A percentile compares a stretch with the other conserved stretches of the same genome.
Conservation (phyloP, 2,113 vertebrate genomes). For the Xenopus laevis region DNA sequence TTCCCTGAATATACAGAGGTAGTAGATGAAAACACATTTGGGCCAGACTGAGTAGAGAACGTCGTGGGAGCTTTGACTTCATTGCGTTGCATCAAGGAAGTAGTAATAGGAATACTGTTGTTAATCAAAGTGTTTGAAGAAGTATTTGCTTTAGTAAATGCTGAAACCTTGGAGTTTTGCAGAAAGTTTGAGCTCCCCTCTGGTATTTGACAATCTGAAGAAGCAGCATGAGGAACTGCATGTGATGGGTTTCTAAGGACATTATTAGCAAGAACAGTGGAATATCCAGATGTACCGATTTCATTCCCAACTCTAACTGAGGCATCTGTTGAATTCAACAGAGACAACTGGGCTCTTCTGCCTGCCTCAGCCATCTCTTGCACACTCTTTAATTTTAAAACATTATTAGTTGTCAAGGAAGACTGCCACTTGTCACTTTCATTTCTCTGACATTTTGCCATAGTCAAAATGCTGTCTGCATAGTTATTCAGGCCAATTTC, state of each 20-base stretch:
- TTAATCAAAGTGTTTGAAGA: slow-evolving; percentile 15
- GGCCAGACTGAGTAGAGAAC: neutral
- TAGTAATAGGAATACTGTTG: slow-evolving; percentile 34
- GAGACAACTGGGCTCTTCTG: slow-evolving; percentile 49
- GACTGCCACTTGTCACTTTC: slow-evolving; percentile 88
- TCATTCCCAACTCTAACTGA: slow-evolving; percentile 59
- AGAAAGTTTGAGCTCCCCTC: slow-evolving; percentile 17
- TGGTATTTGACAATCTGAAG: slow-evolving; percentile 32
- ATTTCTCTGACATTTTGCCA: slow-evolving; percentile 79
- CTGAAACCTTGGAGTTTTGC: slow-evolving; percentile 25
- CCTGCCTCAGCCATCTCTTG: slow-evolving; percentile 69
- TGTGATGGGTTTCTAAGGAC: slow-evolving; percentile 16
- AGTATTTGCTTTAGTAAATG: neutral
- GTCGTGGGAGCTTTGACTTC: slow-evolving; percentile 8
- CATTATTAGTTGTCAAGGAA: slow-evolving; percentile 70
- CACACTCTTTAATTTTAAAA: slow-evolving; percentile 74
- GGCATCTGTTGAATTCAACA: slow-evolving; percentile 58
- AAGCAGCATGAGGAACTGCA: slow-evolving; percentile 33
- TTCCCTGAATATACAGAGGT: slow-evolving; percentile 47
- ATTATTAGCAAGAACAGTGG: slow-evolving; percentile 44
- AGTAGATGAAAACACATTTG: slow-evolving; percentile 41
- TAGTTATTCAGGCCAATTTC: slow-evolving; percentile 88
- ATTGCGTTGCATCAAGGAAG: slow-evolving; percentile 53
- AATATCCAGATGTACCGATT: slow-evolving; percentile 45
- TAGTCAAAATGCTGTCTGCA: slow-evolving; percentile 76